Percentiles rank a stretch among this genome's conserved stretches.
Conservation (phyloP, 2,113 vertebrate species). For the Cavia aperea region DNA sequence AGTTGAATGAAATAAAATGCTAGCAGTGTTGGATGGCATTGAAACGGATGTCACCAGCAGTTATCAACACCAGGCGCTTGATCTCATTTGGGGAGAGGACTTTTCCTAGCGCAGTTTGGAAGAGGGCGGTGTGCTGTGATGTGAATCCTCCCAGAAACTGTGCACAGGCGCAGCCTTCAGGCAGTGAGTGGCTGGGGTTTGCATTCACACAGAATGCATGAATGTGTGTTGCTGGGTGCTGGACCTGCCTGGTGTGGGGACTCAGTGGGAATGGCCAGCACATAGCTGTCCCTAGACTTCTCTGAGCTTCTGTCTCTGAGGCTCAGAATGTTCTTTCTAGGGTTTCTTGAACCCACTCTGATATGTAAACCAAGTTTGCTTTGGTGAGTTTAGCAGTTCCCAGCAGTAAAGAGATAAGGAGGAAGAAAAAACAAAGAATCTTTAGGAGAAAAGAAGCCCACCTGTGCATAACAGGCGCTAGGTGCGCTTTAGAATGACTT, state of each 20-base stretch:
- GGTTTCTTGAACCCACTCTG: constrained; percentile 79
- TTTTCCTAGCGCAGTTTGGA: constrained; percentile 40
- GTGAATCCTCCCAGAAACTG: constrained; percentile 27
- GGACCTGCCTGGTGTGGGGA: constrained; percentile 29
- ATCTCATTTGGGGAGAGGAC: constrained; percentile 41
- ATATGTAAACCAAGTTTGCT: constrained; percentile 86
- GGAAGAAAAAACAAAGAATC: constrained; percentile 20
- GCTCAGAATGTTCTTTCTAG: constrained; percentile 75
- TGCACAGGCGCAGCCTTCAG: background rate
- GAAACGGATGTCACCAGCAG: background rate
- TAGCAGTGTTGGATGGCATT: background rate
- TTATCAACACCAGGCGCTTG: background rate
- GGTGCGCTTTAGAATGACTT: constrained; percentile 32
- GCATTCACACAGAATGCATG: constrained; percentile 50
- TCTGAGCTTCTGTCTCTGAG: constrained; percentile 61
- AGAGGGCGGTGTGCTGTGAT: constrained; percentile 2
- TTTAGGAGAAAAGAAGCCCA: constrained; percentile 65
- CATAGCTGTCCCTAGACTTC: constrained; percentile 62
- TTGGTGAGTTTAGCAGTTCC: constrained; percentile 83
- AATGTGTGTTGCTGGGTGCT: constrained; percentile 56
- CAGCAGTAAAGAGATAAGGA: constrained; percentile 80
- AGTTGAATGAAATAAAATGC: constrained; percentile 31
- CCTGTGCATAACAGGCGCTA: constrained; percentile 18
- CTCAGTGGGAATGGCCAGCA: constrained; percentile 28
- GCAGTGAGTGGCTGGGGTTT: background rate